These are phyloP conservation scores for Rhagologus leucostigma DNA, from an alignment of 2,113 vertebrate genomes.

Conservation along the genomic window DNA sequence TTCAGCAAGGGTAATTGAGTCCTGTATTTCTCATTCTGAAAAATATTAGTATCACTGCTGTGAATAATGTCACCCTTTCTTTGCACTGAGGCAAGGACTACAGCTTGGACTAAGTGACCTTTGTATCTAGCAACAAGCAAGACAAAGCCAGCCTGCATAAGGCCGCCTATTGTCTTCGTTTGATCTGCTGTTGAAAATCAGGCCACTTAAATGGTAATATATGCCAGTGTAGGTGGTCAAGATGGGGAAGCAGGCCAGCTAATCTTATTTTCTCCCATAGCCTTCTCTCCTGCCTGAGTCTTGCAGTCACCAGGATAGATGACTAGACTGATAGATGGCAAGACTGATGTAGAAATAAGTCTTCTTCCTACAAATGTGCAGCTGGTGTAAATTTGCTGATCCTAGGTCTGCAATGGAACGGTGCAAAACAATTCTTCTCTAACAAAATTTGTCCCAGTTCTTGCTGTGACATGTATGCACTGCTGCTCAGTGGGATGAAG, in stretches of 20 bases:
- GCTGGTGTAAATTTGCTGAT: neutral
- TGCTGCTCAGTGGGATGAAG: neutral
- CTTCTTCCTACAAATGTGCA: neutral
- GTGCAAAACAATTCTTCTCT: neutral
- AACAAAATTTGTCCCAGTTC: neutral
- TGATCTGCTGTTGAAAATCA: neutral
- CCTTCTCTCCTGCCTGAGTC: neutral
- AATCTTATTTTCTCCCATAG: neutral
- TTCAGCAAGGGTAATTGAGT: neutral
- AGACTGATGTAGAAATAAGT: neutral
- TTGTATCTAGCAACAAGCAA: neutral
- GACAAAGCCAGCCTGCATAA: neutral
- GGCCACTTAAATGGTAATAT: neutral
- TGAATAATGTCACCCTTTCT: neutral
- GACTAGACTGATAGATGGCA: too few species aligned
- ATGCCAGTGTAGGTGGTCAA: neutral
- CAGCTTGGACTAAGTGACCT: neutral
- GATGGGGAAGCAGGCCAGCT: neutral
- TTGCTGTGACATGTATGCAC: rapidly evolving
- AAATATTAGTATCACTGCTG: neutral
- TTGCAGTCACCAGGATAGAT: neutral
- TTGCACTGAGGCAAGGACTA: neutral
- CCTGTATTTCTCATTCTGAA: neutral
- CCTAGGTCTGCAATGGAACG: neutral
- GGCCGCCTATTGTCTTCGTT: rapidly evolving